A percentile compares a stretch with the other conserved stretches of the same genome.
Conservation (phyloP, 2,888 invertebrate genomes). For the Cantharis lateralis region DNA sequence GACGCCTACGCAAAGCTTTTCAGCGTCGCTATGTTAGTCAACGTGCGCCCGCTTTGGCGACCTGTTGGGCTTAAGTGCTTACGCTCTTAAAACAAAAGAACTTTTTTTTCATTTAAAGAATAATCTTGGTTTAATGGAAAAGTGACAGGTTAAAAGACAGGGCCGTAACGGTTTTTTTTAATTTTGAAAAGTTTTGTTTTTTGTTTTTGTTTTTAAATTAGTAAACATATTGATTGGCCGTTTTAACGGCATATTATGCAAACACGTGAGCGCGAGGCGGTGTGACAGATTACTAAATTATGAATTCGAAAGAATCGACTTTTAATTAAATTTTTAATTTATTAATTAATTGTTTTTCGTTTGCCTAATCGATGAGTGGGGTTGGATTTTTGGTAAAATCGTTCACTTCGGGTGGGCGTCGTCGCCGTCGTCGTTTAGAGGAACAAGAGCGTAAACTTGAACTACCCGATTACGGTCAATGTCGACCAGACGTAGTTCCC, state of each 20-base stretch:
- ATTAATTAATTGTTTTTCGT: background rate
- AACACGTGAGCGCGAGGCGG: background rate
- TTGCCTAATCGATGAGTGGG: conserved; percentile 58
- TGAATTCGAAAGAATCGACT: background rate
- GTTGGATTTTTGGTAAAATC: conserved; percentile 69
- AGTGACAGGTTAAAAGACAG: background rate
- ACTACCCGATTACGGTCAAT: conserved; percentile 39
- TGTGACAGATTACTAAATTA: background rate
- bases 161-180: background rate
- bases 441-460: conserved; percentile 59
- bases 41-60: conserved; percentile 42
- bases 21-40: conserved; percentile 43
- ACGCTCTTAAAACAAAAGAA: background rate
- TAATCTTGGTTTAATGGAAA: background rate
- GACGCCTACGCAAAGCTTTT: conserved; percentile 44
- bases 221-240: background rate
- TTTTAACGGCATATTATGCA: background rate
- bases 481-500: conserved; percentile 62
- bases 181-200: background rate
- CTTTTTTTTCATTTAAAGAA: background rate
- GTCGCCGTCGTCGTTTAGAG: conserved; percentile 66
- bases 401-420: conserved; percentile 64
- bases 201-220: background rate
- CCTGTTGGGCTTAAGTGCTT: conserved; percentile 44
- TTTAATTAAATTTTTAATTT: background rate